Evolutionary conservation across 2,797 vertebrate species (phyloP).

Genomic region (Rhadinocentrus ornatus): DNA sequence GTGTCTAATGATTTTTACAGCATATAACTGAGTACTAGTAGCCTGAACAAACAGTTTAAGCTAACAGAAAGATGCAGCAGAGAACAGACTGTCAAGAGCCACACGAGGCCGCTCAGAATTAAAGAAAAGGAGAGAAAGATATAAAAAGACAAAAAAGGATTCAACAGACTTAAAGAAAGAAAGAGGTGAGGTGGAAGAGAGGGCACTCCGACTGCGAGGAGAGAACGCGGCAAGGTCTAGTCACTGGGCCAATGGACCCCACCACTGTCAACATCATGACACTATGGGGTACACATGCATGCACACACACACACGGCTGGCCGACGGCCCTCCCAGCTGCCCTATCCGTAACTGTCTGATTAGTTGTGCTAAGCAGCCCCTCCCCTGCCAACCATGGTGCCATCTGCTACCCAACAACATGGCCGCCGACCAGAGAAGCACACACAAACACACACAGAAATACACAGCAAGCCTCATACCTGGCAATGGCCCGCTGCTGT

Average conservation of each 20-base stretch:
- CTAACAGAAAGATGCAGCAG: slow-evolving; percentile 17
- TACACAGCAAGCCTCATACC: slow-evolving; percentile 69
- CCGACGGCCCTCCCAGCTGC: slow-evolving; percentile 99
- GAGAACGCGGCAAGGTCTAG: slow-evolving; percentile 91
- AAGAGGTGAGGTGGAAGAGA: slow-evolving; percentile 71
- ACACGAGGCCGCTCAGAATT: slow-evolving; percentile 39
- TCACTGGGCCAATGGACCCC: slow-evolving; percentile 89
- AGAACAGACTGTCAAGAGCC: slow-evolving; percentile 24
- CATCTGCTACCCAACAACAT: slow-evolving; percentile 92
- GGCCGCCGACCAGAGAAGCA: slow-evolving; percentile 93
- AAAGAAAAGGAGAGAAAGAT: slow-evolving; percentile 44
- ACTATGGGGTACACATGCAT: slow-evolving; percentile 77
- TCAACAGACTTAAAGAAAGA: slow-evolving; percentile 52
- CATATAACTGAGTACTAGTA: not conserved
- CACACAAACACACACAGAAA: slow-evolving; percentile 47
- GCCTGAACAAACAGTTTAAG: slow-evolving; percentile 7
- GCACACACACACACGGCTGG: slow-evolving; percentile 83
- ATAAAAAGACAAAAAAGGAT: slow-evolving; percentile 44
- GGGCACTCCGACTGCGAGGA: slow-evolving; percentile 78
- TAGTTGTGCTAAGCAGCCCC: slow-evolving; percentile 99
- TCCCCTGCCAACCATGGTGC: slow-evolving; percentile 89
- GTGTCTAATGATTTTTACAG: not conserved
- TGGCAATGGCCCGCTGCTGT: slow-evolving; percentile 73
- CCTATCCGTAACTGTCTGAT: slow-evolving; percentile 99
- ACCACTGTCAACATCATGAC: slow-evolving; percentile 98